phyloP scores from a whole-genome alignment of 1,140 invertebrate genomes.

The Micrasema longulum region DNA sequence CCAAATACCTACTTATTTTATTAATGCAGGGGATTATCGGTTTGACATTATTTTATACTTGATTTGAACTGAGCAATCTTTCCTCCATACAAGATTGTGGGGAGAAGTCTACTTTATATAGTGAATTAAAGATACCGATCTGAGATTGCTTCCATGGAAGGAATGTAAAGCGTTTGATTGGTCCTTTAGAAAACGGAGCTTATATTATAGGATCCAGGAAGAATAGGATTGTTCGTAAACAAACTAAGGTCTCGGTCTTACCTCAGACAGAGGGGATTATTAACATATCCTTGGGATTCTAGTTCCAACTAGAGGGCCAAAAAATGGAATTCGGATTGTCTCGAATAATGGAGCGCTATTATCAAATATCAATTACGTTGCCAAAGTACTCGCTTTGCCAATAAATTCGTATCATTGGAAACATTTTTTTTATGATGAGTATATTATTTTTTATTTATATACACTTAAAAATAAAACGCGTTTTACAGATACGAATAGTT shows the following conservation, averaged over 20 bases:
- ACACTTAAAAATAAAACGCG: too few species aligned
- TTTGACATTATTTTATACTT: too few species aligned
- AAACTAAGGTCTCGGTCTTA: constrained; percentile 8
- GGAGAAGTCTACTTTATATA: neutral
- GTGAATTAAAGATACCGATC: constrained; percentile 33
- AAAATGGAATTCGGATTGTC: constrained; percentile 22
- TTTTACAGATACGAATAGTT: too few species aligned
- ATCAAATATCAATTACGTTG: too few species aligned
- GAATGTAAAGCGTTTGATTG: constrained; percentile 29
- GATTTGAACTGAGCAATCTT: too few species aligned
- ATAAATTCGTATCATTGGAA: too few species aligned
- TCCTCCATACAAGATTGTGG: too few species aligned
- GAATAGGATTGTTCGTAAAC: constrained; percentile 33
- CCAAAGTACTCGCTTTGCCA: too few species aligned
- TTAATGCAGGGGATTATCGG: too few species aligned
- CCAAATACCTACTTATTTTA: too few species aligned
- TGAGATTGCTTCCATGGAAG: constrained; percentile 26
- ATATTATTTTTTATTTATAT: too few species aligned
- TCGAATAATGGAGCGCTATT: constrained; percentile 5
- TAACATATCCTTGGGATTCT: constrained; percentile 12
- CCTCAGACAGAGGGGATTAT: constrained; percentile 16
- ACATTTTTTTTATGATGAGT: too few species aligned
- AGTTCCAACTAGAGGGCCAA: constrained; percentile 1
- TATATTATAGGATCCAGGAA: constrained; percentile 10
- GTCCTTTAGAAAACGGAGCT: constrained; percentile 24